Evolutionary conservation across 1,140 invertebrate genomes (phyloP).

Genomic region (Sarcophaga bullata): DNA sequence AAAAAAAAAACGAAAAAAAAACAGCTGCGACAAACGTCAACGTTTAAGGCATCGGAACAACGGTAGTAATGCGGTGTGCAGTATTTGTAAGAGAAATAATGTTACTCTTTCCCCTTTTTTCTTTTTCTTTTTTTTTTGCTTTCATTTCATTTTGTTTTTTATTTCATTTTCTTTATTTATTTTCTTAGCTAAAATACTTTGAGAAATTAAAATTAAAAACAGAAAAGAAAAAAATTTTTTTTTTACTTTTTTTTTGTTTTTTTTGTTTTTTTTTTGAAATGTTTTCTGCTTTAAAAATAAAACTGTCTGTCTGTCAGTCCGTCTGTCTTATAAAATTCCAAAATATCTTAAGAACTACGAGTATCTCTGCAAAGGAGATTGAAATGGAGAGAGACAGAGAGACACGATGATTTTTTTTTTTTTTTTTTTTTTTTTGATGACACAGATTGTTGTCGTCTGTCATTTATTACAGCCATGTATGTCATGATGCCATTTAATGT

Average conservation of each 20-base stretch:
- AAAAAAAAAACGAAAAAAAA: no score
- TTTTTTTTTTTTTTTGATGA: no score
- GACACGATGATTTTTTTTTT: conserved; percentile 17
- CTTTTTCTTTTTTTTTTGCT: background rate
- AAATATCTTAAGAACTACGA: no score
- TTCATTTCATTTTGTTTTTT: background rate
- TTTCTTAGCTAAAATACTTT: conserved; percentile 2
- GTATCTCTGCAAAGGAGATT: no score
- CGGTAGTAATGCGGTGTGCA: background rate
- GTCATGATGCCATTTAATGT: conserved; percentile 23
- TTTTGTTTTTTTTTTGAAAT: background rate
- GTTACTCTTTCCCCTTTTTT: background rate
- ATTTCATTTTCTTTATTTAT: background rate
- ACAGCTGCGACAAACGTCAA: no score
- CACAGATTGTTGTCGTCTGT: conserved; percentile 39
- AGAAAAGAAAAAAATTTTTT: no score
- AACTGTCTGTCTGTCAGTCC: background rate
- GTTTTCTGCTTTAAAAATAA: background rate
- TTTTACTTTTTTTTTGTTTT: no score
- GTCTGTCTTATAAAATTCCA: no score
- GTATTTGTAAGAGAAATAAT: background rate
- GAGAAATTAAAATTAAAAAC: background rate
- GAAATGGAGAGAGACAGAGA: background rate
- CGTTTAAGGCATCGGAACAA: background rate
- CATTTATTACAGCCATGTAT: conserved; percentile 40